These are phyloP conservation scores for Cynopterus sphinx DNA, from an alignment of 2,797 vertebrate species.

Conservation along the genomic window DNA sequence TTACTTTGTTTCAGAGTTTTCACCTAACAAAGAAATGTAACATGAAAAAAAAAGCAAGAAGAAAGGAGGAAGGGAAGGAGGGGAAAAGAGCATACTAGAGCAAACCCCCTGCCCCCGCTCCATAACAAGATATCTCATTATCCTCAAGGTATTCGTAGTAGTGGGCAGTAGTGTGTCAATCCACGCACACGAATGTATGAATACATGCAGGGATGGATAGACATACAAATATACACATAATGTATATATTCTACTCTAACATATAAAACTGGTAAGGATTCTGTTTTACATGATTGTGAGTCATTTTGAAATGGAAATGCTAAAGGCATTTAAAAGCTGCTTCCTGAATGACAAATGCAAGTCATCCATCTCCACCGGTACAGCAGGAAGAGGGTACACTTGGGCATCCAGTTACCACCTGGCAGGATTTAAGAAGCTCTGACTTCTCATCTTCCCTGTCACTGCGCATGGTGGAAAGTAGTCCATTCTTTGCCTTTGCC, in stretches of 20 bases:
- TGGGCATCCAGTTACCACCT: not conserved
- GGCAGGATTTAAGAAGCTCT: not conserved
- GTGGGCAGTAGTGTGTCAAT: not conserved
- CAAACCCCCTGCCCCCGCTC: not conserved
- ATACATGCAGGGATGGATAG: not conserved
- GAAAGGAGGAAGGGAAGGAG: not conserved
- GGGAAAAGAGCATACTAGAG: not conserved
- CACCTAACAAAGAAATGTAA: not conserved
- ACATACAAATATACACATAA: not conserved
- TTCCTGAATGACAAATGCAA: not conserved
- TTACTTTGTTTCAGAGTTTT: not conserved
- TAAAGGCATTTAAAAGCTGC: not conserved
- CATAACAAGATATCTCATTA: not conserved
- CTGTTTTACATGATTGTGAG: not conserved
- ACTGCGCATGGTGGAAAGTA: not conserved
- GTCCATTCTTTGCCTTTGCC: fast-evolving
- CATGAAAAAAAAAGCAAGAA: not conserved
- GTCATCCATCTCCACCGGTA: too few relatives aligned
- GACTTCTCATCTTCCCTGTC: not conserved
- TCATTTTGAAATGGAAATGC: not conserved
- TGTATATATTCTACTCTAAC: not conserved
- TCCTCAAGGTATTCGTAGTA: not conserved
- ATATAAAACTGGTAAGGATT: not conserved
- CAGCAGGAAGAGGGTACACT: not conserved
- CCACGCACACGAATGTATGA: fast-evolving